Conservation (phyloP, 1,140 invertebrate genomes). For the Leguminivora glycinivorella region DNA sequence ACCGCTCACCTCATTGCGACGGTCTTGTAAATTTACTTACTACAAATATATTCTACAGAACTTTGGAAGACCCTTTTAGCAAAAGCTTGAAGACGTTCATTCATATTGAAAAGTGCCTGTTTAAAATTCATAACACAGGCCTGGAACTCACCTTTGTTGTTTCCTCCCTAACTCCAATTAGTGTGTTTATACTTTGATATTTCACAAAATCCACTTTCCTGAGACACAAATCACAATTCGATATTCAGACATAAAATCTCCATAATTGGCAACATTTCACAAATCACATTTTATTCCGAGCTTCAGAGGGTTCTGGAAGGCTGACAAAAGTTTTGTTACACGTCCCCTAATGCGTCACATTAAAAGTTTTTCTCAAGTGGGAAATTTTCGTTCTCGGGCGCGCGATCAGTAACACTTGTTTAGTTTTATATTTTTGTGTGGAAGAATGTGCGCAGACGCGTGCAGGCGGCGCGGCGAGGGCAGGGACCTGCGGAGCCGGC, state of each 20-base stretch:
- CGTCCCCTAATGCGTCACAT: conserved; percentile 38
- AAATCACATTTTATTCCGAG: conserved; percentile 49
- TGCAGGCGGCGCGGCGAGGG: conserved; percentile 44
- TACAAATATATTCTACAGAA: conserved; percentile 28
- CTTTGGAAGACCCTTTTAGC: conserved; percentile 32
- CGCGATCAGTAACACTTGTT: conserved; percentile 13
- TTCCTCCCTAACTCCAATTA: conserved; percentile 30
- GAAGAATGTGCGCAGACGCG: conserved; percentile 47
- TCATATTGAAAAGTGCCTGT: conserved; percentile 42
- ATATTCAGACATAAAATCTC: conserved; percentile 51
- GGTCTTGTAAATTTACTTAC: conserved; percentile 22
- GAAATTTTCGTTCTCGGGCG: neutral
- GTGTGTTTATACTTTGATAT: conserved; percentile 40
- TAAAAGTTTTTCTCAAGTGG: conserved; percentile 36
- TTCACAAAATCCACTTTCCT: conserved; percentile 48
- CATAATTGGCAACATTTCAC: conserved; percentile 59
- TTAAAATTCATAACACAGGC: conserved; percentile 39
- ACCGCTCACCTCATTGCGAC: conserved; percentile 8
- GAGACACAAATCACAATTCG: conserved; percentile 50
- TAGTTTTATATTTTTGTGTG: conserved; percentile 4
- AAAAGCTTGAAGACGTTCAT: conserved; percentile 38
- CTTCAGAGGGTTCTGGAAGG: conserved; percentile 40
- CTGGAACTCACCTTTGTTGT: conserved; percentile 49
- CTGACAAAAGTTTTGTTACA: conserved; percentile 43
- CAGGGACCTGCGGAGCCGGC: conserved; percentile 60